Evolutionary conservation across 2,113 vertebrate genomes (phyloP), one percentile per base, ranked within the genome.

Genomic region (Caloenas nicobarica): DNA sequence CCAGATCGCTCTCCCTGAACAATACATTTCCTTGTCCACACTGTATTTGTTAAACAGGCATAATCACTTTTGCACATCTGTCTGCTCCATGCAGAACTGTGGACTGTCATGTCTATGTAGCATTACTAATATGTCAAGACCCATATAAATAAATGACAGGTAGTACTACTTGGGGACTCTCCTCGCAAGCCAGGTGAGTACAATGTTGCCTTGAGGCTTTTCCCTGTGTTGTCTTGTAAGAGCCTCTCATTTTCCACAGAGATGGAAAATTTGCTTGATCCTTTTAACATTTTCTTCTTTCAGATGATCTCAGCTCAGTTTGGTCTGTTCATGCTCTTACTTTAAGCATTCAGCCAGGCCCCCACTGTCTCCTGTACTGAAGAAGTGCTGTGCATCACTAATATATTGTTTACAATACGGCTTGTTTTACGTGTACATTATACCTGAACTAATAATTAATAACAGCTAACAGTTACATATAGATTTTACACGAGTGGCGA

Each of bases 101-200:
- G 70, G 24, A 29, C 48, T 68, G 26, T 57, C 16, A 23, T 8
- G 3, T 64, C 70, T 88, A 22, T 1, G 0, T 68, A 85, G 10
- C 79, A n/a, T 38, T 80, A 56, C 36, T 94, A 60, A 48, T 53
- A 60, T n/a, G 22, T 56, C 73, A 88, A 93, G 70, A 69, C 26
- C 24, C 16, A 16, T 60, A 64, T 36, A 78, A 89, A 76, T 57
- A 88, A 87, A 66, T n/a, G n/a, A 36, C 44, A 70, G 14, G 10
- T 46, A 83, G 29, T 7, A 2, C 29, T 79, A 26, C 18, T 0
- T 42, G 15, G 57, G 57, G 34, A 87, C 29, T 72, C 25, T 28
- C 26, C 10, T 56, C 81, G 36, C 11, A 66, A 70, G 13, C 18
- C 58, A 86, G 19, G 31, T 93, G 54, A 85, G 28, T 58, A 40